Conservation (phyloP, 2,888 invertebrate species). For the Venustoraphidia nigricollis region DNA sequence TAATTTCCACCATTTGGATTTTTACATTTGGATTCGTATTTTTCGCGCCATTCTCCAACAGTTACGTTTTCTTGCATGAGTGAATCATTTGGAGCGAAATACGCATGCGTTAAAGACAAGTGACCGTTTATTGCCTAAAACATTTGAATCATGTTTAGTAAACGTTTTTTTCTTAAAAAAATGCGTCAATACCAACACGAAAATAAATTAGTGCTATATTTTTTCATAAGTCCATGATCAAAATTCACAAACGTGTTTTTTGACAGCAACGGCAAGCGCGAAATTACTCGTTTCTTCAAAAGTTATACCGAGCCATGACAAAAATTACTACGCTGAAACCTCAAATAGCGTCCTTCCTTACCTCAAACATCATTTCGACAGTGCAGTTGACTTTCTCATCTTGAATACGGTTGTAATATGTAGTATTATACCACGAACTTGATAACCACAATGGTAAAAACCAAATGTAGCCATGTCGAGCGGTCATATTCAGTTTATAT, state of each 20-base stretch:
- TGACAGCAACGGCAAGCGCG: too few species aligned
- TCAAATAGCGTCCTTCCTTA: slow-evolving; percentile 14
- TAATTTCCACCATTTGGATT: not conserved
- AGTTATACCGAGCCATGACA: too few species aligned
- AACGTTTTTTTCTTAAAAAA: not conserved
- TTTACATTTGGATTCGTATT: slow-evolving; percentile 21
- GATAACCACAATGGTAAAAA: slow-evolving; percentile 65
- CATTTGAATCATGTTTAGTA: not conserved
- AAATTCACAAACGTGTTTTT: too few species aligned
- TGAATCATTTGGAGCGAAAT: slow-evolving; percentile 41
- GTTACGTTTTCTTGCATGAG: slow-evolving; percentile 49
- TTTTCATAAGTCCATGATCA: too few species aligned
- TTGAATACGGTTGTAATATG: slow-evolving; percentile 26
- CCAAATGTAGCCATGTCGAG: slow-evolving; percentile 65
- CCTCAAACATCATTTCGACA: slow-evolving; percentile 40
- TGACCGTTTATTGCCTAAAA: slow-evolving; percentile 53
- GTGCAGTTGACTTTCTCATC: slow-evolving; percentile 40
- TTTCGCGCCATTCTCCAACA: slow-evolving; percentile 42
- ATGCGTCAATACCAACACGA: too few species aligned
- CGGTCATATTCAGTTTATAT: slow-evolving; percentile 49
- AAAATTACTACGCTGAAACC: too few species aligned
- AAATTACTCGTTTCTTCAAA: too few species aligned
- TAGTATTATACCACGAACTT: slow-evolving; percentile 44
- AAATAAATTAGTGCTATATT: too few species aligned
- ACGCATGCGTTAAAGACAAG: slow-evolving; percentile 51